Evolutionary conservation across 2,797 vertebrate genomes (phyloP).

Genomic region (Sparidentex hasta): DNA sequence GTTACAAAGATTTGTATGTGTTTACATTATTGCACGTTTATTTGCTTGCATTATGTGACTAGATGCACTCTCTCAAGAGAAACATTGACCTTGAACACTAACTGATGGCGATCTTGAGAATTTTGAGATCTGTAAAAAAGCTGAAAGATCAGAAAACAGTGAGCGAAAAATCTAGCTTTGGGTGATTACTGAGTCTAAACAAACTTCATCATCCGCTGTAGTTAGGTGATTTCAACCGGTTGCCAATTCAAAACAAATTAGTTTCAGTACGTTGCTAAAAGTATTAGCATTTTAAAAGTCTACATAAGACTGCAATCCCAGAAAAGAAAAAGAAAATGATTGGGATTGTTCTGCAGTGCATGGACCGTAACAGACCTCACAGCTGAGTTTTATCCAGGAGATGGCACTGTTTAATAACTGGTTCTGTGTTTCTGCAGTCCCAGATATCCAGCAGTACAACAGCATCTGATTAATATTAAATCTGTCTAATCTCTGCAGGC

Average conservation of each 20-base stretch:
- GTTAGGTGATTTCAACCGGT: neutral
- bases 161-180: neutral
- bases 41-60: neutral
- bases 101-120: neutral
- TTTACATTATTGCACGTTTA: neutral
- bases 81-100: neutral
- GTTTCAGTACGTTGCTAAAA: neutral
- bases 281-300: neutral
- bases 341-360: neutral
- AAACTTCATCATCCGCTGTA: neutral
- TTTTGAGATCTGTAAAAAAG: neutral
- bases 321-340: neutral
- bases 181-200: neutral
- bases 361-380: neutral
- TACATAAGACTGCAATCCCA: neutral
- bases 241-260: neutral
- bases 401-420: slow-evolving; percentile 64
- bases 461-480: slow-evolving; percentile 21
- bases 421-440: neutral
- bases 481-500: neutral
- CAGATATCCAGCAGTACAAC: neutral
- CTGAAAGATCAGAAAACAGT: neutral
- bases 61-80: neutral
- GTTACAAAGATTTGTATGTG: neutral
- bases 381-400: slow-evolving; percentile 52